Percentiles rank a stretch among this genome's conserved stretches.
Evolutionary conservation across 2,888 invertebrate species (phyloP).

Genomic region (Listrodromus nycthemerus): DNA sequence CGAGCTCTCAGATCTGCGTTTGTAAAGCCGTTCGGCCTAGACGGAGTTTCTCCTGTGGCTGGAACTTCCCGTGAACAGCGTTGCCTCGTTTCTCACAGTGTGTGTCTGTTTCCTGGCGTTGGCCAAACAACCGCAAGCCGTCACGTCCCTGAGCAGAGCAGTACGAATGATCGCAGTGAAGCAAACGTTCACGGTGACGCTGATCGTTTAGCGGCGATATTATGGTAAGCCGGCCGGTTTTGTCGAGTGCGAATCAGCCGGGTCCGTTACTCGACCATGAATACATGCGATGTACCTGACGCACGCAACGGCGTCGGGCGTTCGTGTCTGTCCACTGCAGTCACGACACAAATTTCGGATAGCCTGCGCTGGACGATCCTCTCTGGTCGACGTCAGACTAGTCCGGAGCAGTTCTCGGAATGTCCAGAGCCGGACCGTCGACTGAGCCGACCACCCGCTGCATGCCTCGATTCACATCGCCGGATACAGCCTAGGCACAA

Average conservation of each 20-base stretch:
- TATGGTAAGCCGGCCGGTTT: slow-evolving; percentile 16
- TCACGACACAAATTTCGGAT: slow-evolving; percentile 26
- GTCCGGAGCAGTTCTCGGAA: slow-evolving; percentile 15
- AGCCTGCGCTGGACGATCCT: not conserved
- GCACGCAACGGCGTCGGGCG: slow-evolving; percentile 22
- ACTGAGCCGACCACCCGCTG: slow-evolving; percentile 15
- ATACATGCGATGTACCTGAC: slow-evolving; percentile 9
- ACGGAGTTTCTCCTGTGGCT: not conserved
- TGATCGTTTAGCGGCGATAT: slow-evolving; percentile 10
- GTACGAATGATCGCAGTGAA: slow-evolving; percentile 3
- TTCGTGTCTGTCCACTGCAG: slow-evolving; percentile 54
- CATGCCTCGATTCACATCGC: slow-evolving; percentile 42
- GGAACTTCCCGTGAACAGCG: not conserved
- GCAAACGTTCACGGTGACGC: slow-evolving; percentile 1
- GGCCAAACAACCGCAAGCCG: slow-evolving; percentile 28
- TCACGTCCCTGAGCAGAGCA: slow-evolving; percentile 17
- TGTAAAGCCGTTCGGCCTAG: not conserved
- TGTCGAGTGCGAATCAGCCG: not conserved
- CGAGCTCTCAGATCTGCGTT: not conserved
- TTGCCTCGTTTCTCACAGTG: slow-evolving; percentile 5
- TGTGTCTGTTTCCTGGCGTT: not conserved
- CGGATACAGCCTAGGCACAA: slow-evolving; percentile 31
- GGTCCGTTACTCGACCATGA: slow-evolving; percentile 26
- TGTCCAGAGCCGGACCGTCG: slow-evolving; percentile 6
- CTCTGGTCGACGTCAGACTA: slow-evolving; percentile 34